phyloP scores from a whole-genome alignment of 2,797 vertebrate genomes.

The Glossophaga mutica region DNA sequence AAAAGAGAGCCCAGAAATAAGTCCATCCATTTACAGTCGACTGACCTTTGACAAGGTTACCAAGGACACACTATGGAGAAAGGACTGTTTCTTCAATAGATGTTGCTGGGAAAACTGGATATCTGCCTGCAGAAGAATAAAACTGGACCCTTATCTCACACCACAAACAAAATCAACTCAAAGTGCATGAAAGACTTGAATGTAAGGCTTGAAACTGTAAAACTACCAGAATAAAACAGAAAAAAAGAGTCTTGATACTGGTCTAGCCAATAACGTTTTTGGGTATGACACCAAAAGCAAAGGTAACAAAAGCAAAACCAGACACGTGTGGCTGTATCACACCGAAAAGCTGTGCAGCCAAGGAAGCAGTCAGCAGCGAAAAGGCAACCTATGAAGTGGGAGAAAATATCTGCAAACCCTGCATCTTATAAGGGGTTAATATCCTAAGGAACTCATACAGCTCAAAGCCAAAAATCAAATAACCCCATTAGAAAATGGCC shows the following conservation, averaged over 20 bases:
- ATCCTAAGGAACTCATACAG: neutral
- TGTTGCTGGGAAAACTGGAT: neutral
- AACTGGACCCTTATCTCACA: neutral
- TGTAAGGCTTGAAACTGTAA: neutral
- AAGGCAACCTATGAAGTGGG: neutral
- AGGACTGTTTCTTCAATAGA: neutral
- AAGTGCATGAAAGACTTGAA: neutral
- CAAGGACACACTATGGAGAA: neutral
- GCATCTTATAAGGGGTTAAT: neutral
- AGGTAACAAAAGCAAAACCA: neutral
- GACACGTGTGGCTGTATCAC: neutral
- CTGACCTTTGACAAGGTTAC: neutral
- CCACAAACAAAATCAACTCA: neutral
- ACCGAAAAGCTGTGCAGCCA: neutral
- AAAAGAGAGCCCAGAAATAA: neutral
- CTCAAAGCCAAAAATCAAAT: neutral
- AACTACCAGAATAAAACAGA: neutral
- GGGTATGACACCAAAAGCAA: neutral
- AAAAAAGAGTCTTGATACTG: neutral
- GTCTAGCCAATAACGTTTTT: neutral
- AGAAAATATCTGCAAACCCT: neutral
- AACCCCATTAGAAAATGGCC: neutral
- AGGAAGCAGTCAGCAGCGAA: neutral
- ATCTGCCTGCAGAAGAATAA: neutral
- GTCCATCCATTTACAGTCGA: neutral